These are phyloP conservation scores for Lagopus leucura DNA, from an alignment of 2,113 vertebrate species.

Conservation along the genomic window DNA sequence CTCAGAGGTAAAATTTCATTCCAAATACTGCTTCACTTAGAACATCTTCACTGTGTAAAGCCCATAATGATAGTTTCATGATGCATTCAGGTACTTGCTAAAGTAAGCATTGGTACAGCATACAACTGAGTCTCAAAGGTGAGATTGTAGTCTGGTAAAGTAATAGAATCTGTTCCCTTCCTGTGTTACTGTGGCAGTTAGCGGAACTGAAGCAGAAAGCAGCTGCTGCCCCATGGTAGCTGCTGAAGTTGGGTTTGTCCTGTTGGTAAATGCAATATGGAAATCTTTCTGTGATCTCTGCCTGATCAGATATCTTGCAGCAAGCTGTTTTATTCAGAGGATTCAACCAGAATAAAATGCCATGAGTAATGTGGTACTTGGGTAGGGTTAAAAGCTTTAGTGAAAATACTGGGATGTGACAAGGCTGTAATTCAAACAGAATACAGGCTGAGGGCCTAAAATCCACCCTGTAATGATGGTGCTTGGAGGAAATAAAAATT, in stretches of 20 bases:
- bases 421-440: background rate
- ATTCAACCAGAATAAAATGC: background rate
- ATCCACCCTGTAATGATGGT: background rate
- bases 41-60: background rate
- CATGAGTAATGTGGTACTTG: background rate
- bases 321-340: background rate
- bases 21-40: background rate
- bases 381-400: slow-evolving; percentile 44
- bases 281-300: background rate
- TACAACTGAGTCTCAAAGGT: background rate
- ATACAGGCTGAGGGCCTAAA: background rate
- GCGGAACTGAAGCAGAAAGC: background rate
- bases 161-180: background rate
- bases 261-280: background rate
- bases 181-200: background rate
- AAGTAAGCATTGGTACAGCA: background rate
- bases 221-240: background rate
- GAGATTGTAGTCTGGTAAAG: background rate
- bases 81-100: background rate
- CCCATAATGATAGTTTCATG: too few relatives aligned
- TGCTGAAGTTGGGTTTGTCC: background rate
- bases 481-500: background rate
- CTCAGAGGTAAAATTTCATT: background rate
- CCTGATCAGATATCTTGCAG: background rate
- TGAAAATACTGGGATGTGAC: background rate